Conservation (phyloP, 2,113 vertebrate genomes). For the Bufo gargarizans region DNA sequence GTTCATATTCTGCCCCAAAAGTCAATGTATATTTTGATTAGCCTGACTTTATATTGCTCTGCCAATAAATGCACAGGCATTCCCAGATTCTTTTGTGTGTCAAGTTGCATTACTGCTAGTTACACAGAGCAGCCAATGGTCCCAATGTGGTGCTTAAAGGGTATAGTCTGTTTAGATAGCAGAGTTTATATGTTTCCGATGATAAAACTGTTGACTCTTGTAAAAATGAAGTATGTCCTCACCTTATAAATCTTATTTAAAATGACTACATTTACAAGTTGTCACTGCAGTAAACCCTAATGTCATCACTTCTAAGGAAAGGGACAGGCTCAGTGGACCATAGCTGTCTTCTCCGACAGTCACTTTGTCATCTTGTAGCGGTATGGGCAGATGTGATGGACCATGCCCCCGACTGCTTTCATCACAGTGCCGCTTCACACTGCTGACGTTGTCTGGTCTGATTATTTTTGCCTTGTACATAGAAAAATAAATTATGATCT, state of each 20-base stretch:
- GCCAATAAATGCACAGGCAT: no score
- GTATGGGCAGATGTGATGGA: slow-evolving; percentile 27
- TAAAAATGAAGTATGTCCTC: background rate
- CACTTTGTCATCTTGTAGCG: slow-evolving; percentile 26
- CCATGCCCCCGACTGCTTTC: background rate
- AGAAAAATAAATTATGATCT: slow-evolving; percentile 18
- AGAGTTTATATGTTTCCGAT: background rate
- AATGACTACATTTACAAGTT: background rate
- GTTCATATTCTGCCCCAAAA: no score
- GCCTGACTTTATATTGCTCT: no score
- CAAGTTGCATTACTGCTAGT: background rate
- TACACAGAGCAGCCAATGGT: background rate
- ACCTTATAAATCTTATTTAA: background rate
- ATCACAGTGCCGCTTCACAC: background rate
- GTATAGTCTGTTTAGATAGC: background rate
- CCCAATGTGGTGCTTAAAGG: background rate
- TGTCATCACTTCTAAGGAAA: background rate
- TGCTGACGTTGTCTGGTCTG: background rate
- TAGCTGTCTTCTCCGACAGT: slow-evolving; percentile 8
- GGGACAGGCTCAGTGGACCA: slow-evolving; percentile 45
- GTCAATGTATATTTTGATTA: no score
- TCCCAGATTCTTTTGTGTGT: no score
- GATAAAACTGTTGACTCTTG: background rate
- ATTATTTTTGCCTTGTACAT: slow-evolving; percentile 7
- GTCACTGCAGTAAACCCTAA: slow-evolving; percentile 19